A percentile compares a stretch with the other conserved stretches of the same genome.
Conservation (phyloP, 2,113 vertebrate genomes). For the Carlito syrichta region DNA sequence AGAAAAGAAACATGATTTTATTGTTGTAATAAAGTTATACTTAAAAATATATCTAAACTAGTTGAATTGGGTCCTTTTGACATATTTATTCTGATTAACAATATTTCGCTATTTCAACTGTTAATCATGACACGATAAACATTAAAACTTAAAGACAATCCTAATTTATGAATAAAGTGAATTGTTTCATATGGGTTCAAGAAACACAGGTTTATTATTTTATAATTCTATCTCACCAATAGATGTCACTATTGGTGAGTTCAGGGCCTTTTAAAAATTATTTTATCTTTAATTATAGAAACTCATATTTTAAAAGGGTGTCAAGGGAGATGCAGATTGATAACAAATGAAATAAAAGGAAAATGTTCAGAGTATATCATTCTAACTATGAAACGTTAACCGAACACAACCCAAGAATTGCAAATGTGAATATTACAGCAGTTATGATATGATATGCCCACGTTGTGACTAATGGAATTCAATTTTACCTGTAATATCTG, state of each 20-base stretch:
- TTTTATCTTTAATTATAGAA: conserved; percentile 53
- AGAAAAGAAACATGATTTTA: neutral
- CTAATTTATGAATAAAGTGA: neutral
- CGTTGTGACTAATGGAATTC: neutral
- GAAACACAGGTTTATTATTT: neutral
- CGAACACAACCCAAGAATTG: neutral
- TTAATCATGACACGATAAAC: neutral
- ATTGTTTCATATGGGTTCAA: neutral
- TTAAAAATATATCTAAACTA: neutral
- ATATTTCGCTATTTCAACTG: neutral
- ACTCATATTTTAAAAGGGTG: neutral
- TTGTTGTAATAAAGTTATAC: neutral
- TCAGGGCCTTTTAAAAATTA: conserved; percentile 18
- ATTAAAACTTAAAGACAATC: neutral
- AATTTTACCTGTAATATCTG: conserved; percentile 20
- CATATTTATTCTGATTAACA: neutral
- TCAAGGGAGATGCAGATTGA: neutral
- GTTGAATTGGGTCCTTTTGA: neutral
- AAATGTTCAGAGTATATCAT: no score
- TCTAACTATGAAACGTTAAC: neutral
- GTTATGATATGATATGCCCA: neutral
- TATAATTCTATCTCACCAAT: conserved; percentile 25
- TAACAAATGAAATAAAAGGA: no score
- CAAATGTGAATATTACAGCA: neutral
- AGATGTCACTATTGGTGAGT: conserved; percentile 51